Evolutionary conservation across 2,113 vertebrate genomes (phyloP).

Genomic region (Trochalopteron elliotii): DNA sequence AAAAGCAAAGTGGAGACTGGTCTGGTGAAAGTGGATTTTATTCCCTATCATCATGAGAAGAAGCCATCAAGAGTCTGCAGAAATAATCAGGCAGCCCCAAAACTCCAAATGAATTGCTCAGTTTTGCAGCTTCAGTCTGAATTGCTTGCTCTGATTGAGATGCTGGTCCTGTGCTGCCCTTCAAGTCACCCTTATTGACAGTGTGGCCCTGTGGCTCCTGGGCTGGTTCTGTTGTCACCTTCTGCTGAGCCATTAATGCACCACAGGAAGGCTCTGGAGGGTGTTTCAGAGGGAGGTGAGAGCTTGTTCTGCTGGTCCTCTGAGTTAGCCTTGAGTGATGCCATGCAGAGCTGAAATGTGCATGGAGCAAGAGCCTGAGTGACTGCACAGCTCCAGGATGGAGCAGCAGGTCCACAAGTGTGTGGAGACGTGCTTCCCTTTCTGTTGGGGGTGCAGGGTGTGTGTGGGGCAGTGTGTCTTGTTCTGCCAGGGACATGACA

Average conservation of each 20-base stretch:
- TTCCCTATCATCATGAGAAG: neutral
- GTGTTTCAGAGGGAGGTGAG: neutral
- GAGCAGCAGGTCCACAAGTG: neutral
- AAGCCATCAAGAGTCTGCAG: neutral
- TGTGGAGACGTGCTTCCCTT: neutral
- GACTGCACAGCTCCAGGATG: fast-evolving
- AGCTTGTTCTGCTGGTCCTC: neutral
- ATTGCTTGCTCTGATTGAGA: neutral
- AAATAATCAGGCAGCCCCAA: neutral
- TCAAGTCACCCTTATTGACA: fast-evolving
- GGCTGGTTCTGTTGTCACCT: neutral
- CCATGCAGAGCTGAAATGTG: fast-evolving
- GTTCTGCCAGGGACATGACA: neutral
- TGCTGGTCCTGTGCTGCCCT: fast-evolving
- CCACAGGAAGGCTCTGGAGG: fast-evolving
- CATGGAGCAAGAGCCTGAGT: neutral
- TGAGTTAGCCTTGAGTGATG: neutral
- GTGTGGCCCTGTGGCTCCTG: neutral
- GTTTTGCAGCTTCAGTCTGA: neutral
- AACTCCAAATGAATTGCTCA: neutral
- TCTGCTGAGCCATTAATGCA: neutral
- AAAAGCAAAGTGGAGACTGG: neutral
- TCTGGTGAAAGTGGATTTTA: neutral
- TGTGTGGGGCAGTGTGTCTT: neutral
- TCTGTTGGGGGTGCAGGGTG: neutral